Percentiles rank a stretch among this genome's conserved stretches.
phyloP scores from a whole-genome alignment of 2,113 vertebrate genomes.

The Etheostoma spectabile region DNA sequence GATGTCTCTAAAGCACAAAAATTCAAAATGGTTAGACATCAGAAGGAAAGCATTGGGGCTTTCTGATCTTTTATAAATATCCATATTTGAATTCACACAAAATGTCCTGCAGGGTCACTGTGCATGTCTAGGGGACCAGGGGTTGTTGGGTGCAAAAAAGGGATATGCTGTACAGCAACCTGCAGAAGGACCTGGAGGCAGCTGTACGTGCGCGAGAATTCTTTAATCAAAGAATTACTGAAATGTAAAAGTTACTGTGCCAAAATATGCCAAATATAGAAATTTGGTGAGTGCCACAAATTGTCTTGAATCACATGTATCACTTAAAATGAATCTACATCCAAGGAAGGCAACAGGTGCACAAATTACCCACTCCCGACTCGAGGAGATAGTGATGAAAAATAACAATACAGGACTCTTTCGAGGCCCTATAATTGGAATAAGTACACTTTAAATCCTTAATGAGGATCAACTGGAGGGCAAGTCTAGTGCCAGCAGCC shows the following conservation, averaged over 20 bases:
- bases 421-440: neutral
- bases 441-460: too few relatives aligned
- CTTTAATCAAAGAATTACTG: neutral
- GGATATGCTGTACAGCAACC: neutral
- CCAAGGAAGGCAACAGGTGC: slow-evolving; percentile 60
- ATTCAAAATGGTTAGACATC: too few relatives aligned
- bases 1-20: too few relatives aligned
- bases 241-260: neutral
- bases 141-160: neutral
- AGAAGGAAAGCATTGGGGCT: too few relatives aligned
- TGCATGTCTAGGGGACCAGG: neutral
- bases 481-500: neutral
- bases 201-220: neutral
- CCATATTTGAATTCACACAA: neutral
- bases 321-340: neutral
- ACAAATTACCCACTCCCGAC: slow-evolving; percentile 26
- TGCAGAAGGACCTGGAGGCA: neutral
- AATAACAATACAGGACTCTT: slow-evolving; percentile 5
- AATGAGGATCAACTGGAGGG: too few relatives aligned
- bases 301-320: neutral
- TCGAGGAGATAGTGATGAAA: slow-evolving; percentile 2
- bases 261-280: neutral
- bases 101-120: neutral
- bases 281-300: neutral
- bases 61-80: too few relatives aligned